Base-by-base conservation (phyloP, 1,140 invertebrate species). In the Muscidifurax raptorellus region DNA sequence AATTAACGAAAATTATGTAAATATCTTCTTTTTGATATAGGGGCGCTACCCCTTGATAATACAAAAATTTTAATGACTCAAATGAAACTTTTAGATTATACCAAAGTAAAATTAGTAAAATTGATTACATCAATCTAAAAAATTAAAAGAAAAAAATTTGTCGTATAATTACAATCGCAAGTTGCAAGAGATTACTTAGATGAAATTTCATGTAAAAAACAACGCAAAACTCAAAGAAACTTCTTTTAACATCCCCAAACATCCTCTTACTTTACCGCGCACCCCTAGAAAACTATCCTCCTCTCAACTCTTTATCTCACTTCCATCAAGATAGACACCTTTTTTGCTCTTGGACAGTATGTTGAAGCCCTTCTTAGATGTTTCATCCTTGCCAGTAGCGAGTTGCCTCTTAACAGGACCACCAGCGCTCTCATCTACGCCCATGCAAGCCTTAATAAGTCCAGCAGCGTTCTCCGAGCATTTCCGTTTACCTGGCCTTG, bases 391-490 rank as follows among this genome's bases (percentile, higher is more conserved):
- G 82, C 86, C 89, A 88, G 90, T 87, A 88, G 90, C 86, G 86
- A 92, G 86, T 90, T 92, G 91, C 89, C 92, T 93, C 80, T 92
- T 93, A 82, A 92, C 84, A 85, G 90, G 88, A 86, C 90, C 91
- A 78, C 80, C 80, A 82, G 84, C 0, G 83, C 89, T 90, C 87
- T 95, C 94, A 83, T 95, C 95, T 40, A 95, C 92, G 67, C 95
- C 95, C 93, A 96, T 95, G 88, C 95, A 96, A 82, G 94, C 95
- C 90, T 96, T 96, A 78, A 96, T 95, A 59, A 95, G 90, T 91
- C 95, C 95, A 30, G 94, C 94, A 59, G 95, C 95, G 89, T 95
- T 96, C 88, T 96, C 95, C 40, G 94, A 95, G 87, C 94, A 95
- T 92, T 96, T 95, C 88, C 95, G 91, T 90, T 95, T 95, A 86